Conservation (phyloP, 2,888 invertebrate genomes). For the Biston betularia region DNA sequence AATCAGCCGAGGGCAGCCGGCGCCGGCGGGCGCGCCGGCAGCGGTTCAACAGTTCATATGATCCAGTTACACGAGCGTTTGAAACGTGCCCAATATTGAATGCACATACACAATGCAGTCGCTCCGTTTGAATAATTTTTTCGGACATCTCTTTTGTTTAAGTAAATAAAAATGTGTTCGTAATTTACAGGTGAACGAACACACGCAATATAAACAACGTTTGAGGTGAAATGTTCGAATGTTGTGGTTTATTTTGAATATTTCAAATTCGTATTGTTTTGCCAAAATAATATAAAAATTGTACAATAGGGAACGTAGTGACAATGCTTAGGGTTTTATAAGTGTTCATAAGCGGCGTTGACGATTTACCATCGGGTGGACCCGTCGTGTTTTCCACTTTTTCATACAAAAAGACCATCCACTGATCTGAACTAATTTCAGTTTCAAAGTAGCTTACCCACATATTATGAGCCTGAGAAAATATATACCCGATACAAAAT, state of each 20-base stretch:
- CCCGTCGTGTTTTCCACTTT: too few species aligned
- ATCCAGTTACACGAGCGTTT: slow-evolving; percentile 54
- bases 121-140: slow-evolving; percentile 22
- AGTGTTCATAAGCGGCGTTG: too few species aligned
- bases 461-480: too few species aligned
- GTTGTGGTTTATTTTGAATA: not conserved
- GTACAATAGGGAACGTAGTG: too few species aligned
- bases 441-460: too few species aligned
- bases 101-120: slow-evolving; percentile 10
- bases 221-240: slow-evolving; percentile 1
- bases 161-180: slow-evolving; percentile 20
- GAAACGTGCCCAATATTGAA: slow-evolving; percentile 23
- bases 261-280: not conserved
- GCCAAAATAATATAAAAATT: too few species aligned
- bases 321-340: too few species aligned
- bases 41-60: slow-evolving; percentile 56
- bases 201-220: slow-evolving; percentile 8
- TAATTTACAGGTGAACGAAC: slow-evolving; percentile 12
- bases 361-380: too few species aligned
- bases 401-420: too few species aligned
- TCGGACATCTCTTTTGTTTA: slow-evolving; percentile 15
- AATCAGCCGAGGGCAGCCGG: slow-evolving; percentile 5
- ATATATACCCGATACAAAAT: too few species aligned
- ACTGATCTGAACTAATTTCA: too few species aligned
- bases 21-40: slow-evolving; percentile 35